These are phyloP conservation scores for Pseudococcus longispinus DNA, from an alignment of 2,888 invertebrate genomes.

Conservation along the genomic window DNA sequence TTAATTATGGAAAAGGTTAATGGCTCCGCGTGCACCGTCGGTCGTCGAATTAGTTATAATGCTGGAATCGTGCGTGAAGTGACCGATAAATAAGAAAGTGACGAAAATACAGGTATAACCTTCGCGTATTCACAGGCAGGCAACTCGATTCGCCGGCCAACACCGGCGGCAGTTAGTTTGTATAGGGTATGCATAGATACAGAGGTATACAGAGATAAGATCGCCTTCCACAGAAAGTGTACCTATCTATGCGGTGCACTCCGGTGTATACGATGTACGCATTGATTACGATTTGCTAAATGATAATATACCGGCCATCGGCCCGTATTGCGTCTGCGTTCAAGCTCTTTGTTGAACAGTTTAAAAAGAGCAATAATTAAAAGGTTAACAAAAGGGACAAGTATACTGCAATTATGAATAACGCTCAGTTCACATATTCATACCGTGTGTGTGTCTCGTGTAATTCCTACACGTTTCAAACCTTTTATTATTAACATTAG, in stretches of 20 bases:
- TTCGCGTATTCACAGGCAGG: background rate
- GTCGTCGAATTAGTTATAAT: background rate
- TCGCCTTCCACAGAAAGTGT: background rate
- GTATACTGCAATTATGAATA: constrained; percentile 23
- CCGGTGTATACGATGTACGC: background rate
- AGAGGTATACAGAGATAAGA: background rate
- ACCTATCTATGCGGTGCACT: too few species aligned
- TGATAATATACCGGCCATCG: constrained; percentile 21
- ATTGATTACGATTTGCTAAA: constrained; percentile 8
- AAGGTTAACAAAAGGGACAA: constrained; percentile 30
- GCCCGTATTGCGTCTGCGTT: constrained; percentile 23
- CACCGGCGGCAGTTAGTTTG: background rate
- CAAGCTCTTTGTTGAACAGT: background rate
- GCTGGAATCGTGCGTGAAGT: constrained; percentile 13
- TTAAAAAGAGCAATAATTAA: constrained; percentile 24
- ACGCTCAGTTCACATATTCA: background rate
- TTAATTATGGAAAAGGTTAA: constrained; percentile 23
- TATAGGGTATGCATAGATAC: background rate
- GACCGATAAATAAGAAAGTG: constrained; percentile 32
- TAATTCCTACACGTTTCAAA: constrained; percentile 21
- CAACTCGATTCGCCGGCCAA: background rate
- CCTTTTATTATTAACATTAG: constrained; percentile 18
- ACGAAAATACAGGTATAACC: constrained; percentile 6
- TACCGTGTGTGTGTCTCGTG: background rate
- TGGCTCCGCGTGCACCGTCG: constrained; percentile 8